Evolutionary conservation across 2,888 invertebrate genomes (phyloP).

Genomic region (Oithona nana): DNA sequence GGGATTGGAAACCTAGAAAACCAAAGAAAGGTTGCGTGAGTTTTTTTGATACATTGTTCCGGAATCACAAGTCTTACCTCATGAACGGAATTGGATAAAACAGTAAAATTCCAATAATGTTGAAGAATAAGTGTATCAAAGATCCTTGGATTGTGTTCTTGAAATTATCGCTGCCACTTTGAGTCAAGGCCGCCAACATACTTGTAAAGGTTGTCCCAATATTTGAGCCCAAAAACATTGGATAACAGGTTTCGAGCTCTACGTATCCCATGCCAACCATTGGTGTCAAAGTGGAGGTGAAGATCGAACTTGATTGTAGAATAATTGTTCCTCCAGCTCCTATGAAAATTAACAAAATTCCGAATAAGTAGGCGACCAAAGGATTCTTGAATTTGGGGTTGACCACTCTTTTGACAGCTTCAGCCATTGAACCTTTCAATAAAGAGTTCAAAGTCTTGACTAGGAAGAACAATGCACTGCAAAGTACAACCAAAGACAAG

Average conservation of each 20-base stretch:
- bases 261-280: conserved; percentile 37
- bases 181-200: conserved; percentile 33
- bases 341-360: conserved; percentile 35
- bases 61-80: no score
- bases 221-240: conserved; percentile 36
- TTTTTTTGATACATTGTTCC: no score
- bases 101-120: conserved; percentile 33
- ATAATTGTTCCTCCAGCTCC: conserved; percentile 36
- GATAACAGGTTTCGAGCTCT: conserved; percentile 35
- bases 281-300: conserved; percentile 38
- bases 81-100: conserved; percentile 36
- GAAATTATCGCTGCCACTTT: conserved; percentile 25
- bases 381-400: conserved; percentile 1
- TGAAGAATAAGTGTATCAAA: conserved; percentile 38
- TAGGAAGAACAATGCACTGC: conserved; percentile 31
- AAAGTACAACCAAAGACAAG: conserved; percentile 30
- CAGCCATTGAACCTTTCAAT: conserved; percentile 23
- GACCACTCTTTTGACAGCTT: neutral
- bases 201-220: conserved; percentile 38
- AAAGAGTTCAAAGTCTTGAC: conserved; percentile 34
- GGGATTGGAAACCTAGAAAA: conserved; percentile 33
- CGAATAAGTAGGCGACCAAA: conserved; percentile 23
- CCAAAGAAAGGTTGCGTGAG: no score
- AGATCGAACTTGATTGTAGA: conserved; percentile 38
- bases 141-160: conserved; percentile 29